Percentiles rank a stretch among this genome's conserved stretches.
phyloP scores from a whole-genome alignment of 2,888 invertebrate species.

The Formica aserva region DNA sequence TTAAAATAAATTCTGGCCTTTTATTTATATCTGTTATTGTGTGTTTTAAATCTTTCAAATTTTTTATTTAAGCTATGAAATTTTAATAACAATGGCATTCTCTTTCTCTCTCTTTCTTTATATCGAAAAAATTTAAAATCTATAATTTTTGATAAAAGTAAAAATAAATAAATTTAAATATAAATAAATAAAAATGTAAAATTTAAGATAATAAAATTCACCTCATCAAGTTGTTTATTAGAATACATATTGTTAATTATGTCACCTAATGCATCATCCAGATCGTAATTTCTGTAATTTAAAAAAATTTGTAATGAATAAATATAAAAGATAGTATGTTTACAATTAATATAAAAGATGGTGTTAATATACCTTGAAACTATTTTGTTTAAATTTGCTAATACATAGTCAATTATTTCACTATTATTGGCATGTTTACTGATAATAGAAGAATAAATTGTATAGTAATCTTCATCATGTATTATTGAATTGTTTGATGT shows the following conservation, averaged over 20 bases:
- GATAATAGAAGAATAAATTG: background rate
- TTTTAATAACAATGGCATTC: background rate
- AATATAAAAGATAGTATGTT: background rate
- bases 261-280: background rate
- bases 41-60: background rate
- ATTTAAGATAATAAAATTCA: conserved; percentile 11
- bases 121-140: background rate
- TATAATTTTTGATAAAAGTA: background rate
- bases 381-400: conserved; percentile 33
- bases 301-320: background rate
- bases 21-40: background rate
- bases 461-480: background rate
- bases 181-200: background rate
- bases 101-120: too few species aligned
- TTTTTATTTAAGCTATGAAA: background rate
- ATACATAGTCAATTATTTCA: conserved; percentile 27
- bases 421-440: background rate
- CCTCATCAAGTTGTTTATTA: conserved; percentile 16
- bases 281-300: background rate
- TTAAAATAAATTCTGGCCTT: background rate
- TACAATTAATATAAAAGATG: background rate
- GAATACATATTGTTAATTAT: background rate
- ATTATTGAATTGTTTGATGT: conserved; percentile 8
- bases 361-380: conserved; percentile 31
- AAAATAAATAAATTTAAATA: background rate